Evolutionary conservation across 2,797 vertebrate species (phyloP), one percentile per base, ranked within the genome.

Genomic region (Argentina silus): DNA sequence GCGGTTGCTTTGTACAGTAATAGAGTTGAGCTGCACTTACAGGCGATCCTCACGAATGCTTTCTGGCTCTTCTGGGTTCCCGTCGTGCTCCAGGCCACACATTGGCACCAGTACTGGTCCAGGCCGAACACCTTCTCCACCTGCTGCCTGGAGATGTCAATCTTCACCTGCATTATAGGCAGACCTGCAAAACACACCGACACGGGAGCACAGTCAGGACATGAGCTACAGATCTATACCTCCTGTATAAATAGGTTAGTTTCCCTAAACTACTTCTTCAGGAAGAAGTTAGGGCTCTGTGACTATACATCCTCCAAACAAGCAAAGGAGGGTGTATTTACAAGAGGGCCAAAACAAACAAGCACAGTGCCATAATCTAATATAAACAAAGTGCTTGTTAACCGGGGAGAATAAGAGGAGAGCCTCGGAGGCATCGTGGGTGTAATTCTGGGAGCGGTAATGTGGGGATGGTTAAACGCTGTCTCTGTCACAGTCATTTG

Each of bases 31-130:
- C 3, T 36, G 14, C 71, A 96, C 98, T 97, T 93, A 98, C 97
- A 98, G 84, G 97, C 97, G 0, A 98, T 97, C 82, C 96, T 95
- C 83, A 99, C 96, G 0, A 94, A 98, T 2, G 97, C 96, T 81
- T 99, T 99, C 86, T 97, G 97, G 90, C 97, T 99, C 92, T 99
- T 99, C 89, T 97, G 97, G 78, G 98, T 99, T 82, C 98, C 98
- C 0, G 97, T 97, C 78, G 96, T 96, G 92, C 98, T 99, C 98
- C 98, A 99, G 45, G 98, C 98, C 74, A 99, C 97, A 0, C 98
- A 99, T 84, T 99, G 98, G 90, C 98, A 99, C 98, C 97, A 99
- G 92, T 96, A 99, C 83, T 99, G 96, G 77, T 99, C 97, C 70
- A 99, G 92, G 55, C 98, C 97, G 3, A 98, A 99, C 85, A 98